Evolutionary conservation across 2,113 vertebrate species (phyloP), one percentile per base, ranked within the genome.

Genomic region (Mustela lutreola): DNA sequence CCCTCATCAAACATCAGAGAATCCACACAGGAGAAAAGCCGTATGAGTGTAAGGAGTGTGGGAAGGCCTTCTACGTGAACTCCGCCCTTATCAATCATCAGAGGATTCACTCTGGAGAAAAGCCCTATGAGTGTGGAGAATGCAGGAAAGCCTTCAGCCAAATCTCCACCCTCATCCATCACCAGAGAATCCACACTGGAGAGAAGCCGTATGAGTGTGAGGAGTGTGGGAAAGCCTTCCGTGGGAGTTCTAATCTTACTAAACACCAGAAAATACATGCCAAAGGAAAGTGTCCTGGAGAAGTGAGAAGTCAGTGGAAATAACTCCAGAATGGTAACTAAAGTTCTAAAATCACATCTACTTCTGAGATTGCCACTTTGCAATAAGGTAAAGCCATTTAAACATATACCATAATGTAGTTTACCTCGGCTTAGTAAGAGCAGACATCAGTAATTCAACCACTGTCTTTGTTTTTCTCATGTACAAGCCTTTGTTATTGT

Each of bases 81-180:
- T 97, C 96, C 18, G 73, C 94, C 24, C 94, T 96, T 36, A 50
- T 26, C 58, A 90, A 87, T 42, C 92, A 97, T 28, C 73, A 78
- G 73, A 96, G 80, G 16, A 87, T 94, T 94, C 92, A 94, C 89
- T 94, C 89, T 76, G 92, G 97, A 90, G 94, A 96, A 97, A 97
- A 95, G 67, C 80, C 65, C 8, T 96, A 36, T 65, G 89, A 71
- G 50, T 97, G 89, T 79, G 91, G 78, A 70, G 92, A 97, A 84
- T 97, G 94, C 91, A 58, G 85, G 36, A 96, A 87, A 91, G 94
- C 89, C 19, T 96, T 97, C 92, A 95, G 75, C 93, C 94, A 91
- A 81, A 97, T 90, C 53, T 92, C 95, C 71, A 93, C 86, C 0
- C 91, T 92, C 53, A 91, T 90, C n/a, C 94, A 94, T 65, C 96